Conservation (phyloP, 2,888 invertebrate genomes). For the Drosophila fungiperda region DNA sequence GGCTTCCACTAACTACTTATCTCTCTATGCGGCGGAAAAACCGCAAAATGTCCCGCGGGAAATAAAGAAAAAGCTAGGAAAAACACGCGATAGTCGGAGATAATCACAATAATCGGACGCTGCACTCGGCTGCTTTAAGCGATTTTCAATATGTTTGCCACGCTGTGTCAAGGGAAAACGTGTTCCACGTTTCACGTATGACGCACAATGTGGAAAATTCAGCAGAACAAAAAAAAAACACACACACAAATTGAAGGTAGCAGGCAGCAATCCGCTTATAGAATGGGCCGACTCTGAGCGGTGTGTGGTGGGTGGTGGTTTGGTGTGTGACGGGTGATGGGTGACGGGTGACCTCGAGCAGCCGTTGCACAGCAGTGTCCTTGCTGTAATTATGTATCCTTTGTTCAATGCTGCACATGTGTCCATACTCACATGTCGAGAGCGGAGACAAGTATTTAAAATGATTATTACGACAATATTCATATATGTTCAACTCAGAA, state of each 20-base stretch:
- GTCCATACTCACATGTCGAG: not conserved
- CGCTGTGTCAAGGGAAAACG: slow-evolving; percentile 34
- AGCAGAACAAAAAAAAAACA: slow-evolving; percentile 5
- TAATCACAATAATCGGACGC: slow-evolving; percentile 82
- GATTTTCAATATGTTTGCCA: slow-evolving; percentile 73
- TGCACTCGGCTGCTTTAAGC: slow-evolving; percentile 76
- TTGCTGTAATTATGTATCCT: slow-evolving; percentile 67
- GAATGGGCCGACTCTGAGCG: slow-evolving; percentile 10
- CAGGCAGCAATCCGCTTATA: slow-evolving; percentile 70
- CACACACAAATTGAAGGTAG: slow-evolving; percentile 19
- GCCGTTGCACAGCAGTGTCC: slow-evolving; percentile 38
- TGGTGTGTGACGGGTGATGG: not conserved
- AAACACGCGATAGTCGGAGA: slow-evolving; percentile 69
- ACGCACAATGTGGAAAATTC: slow-evolving; percentile 71
- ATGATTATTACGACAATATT: not conserved
- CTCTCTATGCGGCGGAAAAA: slow-evolving; percentile 28
- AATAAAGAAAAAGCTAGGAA: slow-evolving; percentile 46
- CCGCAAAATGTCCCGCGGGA: slow-evolving; percentile 70
- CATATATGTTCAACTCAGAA: not conserved
- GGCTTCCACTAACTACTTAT: slow-evolving; percentile 62
- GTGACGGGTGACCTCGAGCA: slow-evolving; percentile 31
- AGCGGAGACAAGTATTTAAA: not conserved
- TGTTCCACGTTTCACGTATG: slow-evolving; percentile 42
- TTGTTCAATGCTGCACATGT: slow-evolving; percentile 42
- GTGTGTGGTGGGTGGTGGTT: not conserved